Conservation (phyloP, 2,888 invertebrate species). For the Machimus rusticus region DNA sequence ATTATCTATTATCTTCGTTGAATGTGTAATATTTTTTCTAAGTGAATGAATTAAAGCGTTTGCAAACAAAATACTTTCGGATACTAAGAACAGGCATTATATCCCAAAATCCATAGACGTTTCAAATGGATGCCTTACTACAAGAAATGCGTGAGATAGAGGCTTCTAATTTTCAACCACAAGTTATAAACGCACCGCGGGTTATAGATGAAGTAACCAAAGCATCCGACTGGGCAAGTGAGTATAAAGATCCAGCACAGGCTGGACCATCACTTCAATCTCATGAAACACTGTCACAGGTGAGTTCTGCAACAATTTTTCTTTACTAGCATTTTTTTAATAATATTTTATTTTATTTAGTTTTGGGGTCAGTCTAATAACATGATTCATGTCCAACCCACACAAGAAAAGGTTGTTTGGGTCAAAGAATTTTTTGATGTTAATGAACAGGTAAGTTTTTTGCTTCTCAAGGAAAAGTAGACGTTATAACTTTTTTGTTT, state of each 20-base stretch:
- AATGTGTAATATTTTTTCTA: too few relatives aligned
- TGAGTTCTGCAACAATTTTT: background rate
- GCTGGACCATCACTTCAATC: background rate
- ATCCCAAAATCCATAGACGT: slow-evolving; percentile 69
- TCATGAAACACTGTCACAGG: background rate
- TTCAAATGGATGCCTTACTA: slow-evolving; percentile 86
- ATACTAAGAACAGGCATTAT: background rate
- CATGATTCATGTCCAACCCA: slow-evolving; percentile 55
- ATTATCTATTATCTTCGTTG: too few relatives aligned
- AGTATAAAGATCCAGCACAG: slow-evolving; percentile 65
- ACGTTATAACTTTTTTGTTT: background rate
- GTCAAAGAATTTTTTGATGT: slow-evolving; percentile 59
- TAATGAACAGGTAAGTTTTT: slow-evolving; percentile 41
- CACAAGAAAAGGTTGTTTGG: slow-evolving; percentile 53
- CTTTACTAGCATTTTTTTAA: slow-evolving; percentile 47
- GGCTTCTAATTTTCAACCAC: slow-evolving; percentile 51
- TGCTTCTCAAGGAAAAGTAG: background rate
- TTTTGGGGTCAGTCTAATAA: slow-evolving; percentile 49
- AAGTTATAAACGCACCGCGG: slow-evolving; percentile 52
- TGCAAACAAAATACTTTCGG: too few relatives aligned
- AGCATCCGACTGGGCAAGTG: slow-evolving; percentile 69
- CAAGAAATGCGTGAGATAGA: slow-evolving; percentile 84
- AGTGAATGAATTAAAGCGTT: too few relatives aligned
- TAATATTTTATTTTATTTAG: slow-evolving; percentile 10
- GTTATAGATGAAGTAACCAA: slow-evolving; percentile 55